phyloP scores from a whole-genome alignment of 2,888 invertebrate species.

The Acanthosoma haemorrhoidale region DNA sequence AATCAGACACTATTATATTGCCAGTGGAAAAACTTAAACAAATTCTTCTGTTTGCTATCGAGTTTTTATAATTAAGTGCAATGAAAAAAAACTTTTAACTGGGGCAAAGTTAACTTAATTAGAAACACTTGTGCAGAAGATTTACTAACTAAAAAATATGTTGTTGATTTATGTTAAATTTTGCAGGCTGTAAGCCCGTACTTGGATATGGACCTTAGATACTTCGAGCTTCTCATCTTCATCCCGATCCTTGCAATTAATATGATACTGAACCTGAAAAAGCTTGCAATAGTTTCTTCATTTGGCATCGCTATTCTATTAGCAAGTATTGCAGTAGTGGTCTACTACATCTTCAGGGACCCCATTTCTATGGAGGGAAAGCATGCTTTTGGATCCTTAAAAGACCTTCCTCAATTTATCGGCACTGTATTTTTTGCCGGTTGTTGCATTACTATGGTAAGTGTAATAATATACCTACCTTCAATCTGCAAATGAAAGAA shows the following conservation, averaged over 20 bases:
- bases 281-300: slow-evolving; percentile 1
- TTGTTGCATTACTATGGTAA: slow-evolving; percentile 16
- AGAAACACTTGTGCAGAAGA: too few relatives aligned
- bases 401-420: slow-evolving; percentile 17
- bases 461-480: slow-evolving; percentile 38
- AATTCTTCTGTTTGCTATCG: too few relatives aligned
- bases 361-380: neutral
- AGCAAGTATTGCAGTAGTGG: neutral
- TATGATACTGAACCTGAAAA: slow-evolving; percentile 4
- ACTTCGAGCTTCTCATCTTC: neutral
- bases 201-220: slow-evolving; percentile 12
- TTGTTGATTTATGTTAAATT: too few relatives aligned
- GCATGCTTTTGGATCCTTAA: slow-evolving; percentile 1
- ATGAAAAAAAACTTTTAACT: too few relatives aligned
- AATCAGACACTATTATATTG: too few relatives aligned
- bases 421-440: slow-evolving; percentile 30
- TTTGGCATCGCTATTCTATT: slow-evolving; percentile 17
- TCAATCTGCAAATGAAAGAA: too few relatives aligned
- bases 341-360: slow-evolving; percentile 25
- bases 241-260: slow-evolving; percentile 19
- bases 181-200: slow-evolving; percentile 14
- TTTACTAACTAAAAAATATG: too few relatives aligned
- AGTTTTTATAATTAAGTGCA: too few relatives aligned
- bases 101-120: too few relatives aligned
- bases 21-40: too few relatives aligned